Percentiles rank a stretch among this genome's conserved stretches.
phyloP scores from a whole-genome alignment of 1,140 invertebrate genomes.

The Melipona quadrifasciata region DNA sequence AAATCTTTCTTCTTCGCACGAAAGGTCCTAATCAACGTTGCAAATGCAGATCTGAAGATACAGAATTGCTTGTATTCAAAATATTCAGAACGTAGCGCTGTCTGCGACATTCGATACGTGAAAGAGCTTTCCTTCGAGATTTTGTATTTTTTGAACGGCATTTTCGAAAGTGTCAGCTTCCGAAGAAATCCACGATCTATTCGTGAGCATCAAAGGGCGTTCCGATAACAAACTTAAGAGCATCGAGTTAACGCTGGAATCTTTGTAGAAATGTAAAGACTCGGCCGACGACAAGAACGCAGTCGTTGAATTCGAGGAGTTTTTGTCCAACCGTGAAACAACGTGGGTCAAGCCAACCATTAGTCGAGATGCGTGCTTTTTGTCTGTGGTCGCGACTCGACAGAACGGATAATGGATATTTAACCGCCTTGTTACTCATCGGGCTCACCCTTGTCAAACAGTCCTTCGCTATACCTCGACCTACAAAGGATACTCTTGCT shows the following conservation, averaged over 20 bases:
- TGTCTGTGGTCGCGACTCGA: slow-evolving; percentile 40
- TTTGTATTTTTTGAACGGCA: too few relatives aligned
- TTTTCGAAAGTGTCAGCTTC: too few relatives aligned
- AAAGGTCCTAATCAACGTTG: not conserved
- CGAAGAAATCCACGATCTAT: too few relatives aligned
- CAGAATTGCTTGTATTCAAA: too few relatives aligned
- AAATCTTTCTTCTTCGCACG: not conserved
- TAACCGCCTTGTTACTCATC: slow-evolving; percentile 58
- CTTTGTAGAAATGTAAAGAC: not conserved
- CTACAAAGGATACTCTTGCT: not conserved
- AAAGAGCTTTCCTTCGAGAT: too few relatives aligned
- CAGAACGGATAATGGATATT: slow-evolving; percentile 62
- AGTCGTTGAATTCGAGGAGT: not conserved
- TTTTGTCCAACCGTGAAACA: slow-evolving; percentile 39
- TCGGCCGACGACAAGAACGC: not conserved
- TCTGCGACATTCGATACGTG: too few relatives aligned
- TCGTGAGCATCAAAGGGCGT: not conserved
- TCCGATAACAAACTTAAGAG: not conserved
- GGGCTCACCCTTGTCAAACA: slow-evolving; percentile 20
- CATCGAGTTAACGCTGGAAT: not conserved
- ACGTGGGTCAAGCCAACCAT: slow-evolving; percentile 35
- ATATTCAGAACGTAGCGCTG: too few relatives aligned
- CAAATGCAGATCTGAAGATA: too few relatives aligned
- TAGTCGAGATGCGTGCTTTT: slow-evolving; percentile 53
- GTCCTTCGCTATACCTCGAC: slow-evolving; percentile 13